These are phyloP conservation scores for Clarias macrocephalus DNA, from an alignment of 2,113 vertebrate species.

Conservation along the genomic window DNA sequence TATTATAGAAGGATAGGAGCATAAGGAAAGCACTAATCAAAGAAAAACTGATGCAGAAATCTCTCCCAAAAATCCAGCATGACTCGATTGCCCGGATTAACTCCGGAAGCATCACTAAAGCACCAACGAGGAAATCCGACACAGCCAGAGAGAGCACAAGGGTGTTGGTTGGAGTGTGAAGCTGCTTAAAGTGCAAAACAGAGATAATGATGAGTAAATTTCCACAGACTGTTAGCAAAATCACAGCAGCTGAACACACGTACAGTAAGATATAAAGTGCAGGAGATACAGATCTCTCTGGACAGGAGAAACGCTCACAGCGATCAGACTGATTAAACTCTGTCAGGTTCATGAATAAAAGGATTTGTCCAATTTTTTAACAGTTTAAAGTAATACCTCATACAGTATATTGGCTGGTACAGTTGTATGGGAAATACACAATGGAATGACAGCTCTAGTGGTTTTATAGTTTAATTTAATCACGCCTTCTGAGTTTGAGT, in stretches of 20 bases:
- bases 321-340: too few species aligned
- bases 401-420: too few species aligned
- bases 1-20: conserved; percentile 42
- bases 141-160: neutral
- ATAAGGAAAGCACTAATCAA: neutral
- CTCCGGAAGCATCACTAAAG: neutral
- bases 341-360: too few species aligned
- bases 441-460: too few species aligned
- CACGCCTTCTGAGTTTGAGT: too few species aligned
- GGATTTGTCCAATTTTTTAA: too few species aligned
- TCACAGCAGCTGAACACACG: conserved; percentile 9
- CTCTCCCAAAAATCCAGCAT: conserved; percentile 40
- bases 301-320: too few species aligned
- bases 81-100: conserved; percentile 35
- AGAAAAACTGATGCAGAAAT: conserved; percentile 10
- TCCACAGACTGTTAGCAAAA: conserved; percentile 65
- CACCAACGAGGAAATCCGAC: neutral
- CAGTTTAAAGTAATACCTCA: too few species aligned
- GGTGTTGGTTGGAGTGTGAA: neutral
- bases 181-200: conserved; percentile 18
- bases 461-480: too few species aligned
- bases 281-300: too few species aligned
- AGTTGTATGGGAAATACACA: too few species aligned
- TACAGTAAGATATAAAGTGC: neutral
- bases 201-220: conserved; percentile 56